phyloP scores from a whole-genome alignment of 2,797 vertebrate genomes.

The Morelia viridis region DNA sequence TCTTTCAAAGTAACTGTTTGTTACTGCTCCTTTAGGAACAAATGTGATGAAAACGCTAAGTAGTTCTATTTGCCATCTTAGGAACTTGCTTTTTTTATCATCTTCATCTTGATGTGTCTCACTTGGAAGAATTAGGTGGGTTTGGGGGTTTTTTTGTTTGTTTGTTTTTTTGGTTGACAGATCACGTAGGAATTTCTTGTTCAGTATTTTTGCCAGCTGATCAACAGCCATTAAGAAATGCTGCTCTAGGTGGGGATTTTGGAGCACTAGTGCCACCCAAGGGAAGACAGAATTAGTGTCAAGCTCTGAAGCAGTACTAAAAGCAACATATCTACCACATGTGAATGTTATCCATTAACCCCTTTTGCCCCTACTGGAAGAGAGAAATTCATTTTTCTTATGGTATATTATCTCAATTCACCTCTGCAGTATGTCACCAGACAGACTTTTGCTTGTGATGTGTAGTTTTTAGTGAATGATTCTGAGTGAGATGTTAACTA shows the following conservation, averaged over 20 bases:
- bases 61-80: not conserved
- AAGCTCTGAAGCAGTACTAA: not conserved
- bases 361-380: not conserved
- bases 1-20: not conserved
- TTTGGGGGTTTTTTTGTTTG: not conserved
- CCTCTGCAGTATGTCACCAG: not conserved
- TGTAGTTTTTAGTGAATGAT: not conserved
- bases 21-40: not conserved
- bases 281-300: not conserved
- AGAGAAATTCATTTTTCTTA: not conserved
- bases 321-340: not conserved
- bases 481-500: not conserved
- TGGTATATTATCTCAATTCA: not conserved
- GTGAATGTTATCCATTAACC: not conserved
- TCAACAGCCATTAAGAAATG: not conserved
- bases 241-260: not conserved
- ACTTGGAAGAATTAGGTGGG: not conserved
- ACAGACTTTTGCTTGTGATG: not conserved
- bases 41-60: not conserved
- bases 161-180: not conserved
- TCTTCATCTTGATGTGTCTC: not conserved
- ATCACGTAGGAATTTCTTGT: not conserved
- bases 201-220: not conserved
- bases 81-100: not conserved
- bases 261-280: conserved; percentile 13